Evolutionary conservation across 2,797 vertebrate genomes (phyloP).

Genomic region (Streptopelia turtur): DNA sequence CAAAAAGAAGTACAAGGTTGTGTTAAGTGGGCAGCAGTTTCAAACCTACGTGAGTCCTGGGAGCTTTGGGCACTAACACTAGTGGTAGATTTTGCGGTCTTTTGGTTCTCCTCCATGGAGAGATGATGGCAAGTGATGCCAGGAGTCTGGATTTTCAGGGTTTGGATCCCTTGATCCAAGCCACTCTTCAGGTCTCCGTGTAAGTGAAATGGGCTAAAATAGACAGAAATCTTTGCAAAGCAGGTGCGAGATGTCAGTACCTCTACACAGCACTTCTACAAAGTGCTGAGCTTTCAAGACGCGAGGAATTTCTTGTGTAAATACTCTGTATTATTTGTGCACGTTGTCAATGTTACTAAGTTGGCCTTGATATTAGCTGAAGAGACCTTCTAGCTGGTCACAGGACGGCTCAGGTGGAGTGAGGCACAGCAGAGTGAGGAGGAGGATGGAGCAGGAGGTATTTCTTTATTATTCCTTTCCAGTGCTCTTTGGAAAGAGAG

Average conservation of each 20-base stretch:
- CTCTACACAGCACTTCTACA: background rate
- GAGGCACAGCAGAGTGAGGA: background rate
- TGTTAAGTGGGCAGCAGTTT: background rate
- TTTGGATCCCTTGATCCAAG: background rate
- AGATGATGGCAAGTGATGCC: background rate
- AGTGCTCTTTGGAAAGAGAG: background rate
- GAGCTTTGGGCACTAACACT: background rate
- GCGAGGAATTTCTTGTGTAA: background rate
- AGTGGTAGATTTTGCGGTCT: background rate
- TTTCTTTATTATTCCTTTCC: background rate
- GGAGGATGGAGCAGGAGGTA: background rate
- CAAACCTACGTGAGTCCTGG: background rate
- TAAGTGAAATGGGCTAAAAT: background rate
- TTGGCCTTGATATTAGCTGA: background rate
- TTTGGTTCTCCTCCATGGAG: background rate
- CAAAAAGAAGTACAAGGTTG: background rate
- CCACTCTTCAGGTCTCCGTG: background rate
- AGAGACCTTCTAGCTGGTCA: background rate
- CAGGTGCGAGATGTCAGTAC: background rate
- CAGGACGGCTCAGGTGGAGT: background rate
- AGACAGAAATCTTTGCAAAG: background rate
- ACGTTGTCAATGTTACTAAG: background rate
- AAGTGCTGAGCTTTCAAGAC: slow-evolving; percentile 9
- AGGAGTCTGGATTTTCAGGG: background rate
- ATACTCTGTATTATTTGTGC: slow-evolving; percentile 8